A percentile compares a stretch with the other conserved stretches of the same genome.
These are phyloP conservation scores for Anthonomus grandis DNA, from an alignment of 1,140 invertebrate species.

Conservation along the genomic window DNA sequence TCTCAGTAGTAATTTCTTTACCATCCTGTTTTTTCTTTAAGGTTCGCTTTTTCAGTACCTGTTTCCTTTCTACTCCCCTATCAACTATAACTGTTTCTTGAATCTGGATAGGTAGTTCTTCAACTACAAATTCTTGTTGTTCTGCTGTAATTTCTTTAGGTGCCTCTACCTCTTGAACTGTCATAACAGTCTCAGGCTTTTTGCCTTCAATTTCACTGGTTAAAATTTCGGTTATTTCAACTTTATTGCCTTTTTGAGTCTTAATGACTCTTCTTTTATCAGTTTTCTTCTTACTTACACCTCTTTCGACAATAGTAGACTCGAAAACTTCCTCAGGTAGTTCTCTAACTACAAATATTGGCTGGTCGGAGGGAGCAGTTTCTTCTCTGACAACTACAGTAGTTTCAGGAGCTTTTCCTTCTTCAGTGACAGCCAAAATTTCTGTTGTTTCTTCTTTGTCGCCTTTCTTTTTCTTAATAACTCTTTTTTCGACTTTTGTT, in stretches of 20 bases:
- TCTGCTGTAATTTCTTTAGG: constrained; percentile 32
- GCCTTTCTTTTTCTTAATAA: constrained; percentile 38
- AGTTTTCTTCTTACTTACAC: constrained; percentile 35
- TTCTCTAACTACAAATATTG: constrained; percentile 42
- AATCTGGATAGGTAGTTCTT: constrained; percentile 32
- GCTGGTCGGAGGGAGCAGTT: too few species aligned
- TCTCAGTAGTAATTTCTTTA: constrained; percentile 21
- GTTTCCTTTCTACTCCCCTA: constrained; percentile 33
- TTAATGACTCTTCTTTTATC: constrained; percentile 44
- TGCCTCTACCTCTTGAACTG: constrained; percentile 43
- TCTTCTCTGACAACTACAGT: constrained; percentile 39
- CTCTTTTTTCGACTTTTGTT: constrained; percentile 35
- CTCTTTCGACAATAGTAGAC: constrained; percentile 38
- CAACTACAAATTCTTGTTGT: constrained; percentile 4
- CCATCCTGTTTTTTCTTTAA: constrained; percentile 31
- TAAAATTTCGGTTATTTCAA: constrained; percentile 45
- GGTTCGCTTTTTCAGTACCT: constrained; percentile 30
- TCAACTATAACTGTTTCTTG: constrained; percentile 39
- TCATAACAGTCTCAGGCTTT: constrained; percentile 40
- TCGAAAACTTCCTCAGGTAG: constrained; percentile 41
- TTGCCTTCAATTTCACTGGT: constrained; percentile 48
- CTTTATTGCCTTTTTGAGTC: constrained; percentile 39
- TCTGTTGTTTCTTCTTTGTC: constrained; percentile 38
- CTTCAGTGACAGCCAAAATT: constrained; percentile 35
- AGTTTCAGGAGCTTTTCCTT: constrained; percentile 36